Base-by-base conservation (phyloP, 2,797 vertebrate genomes). In the Alexandromys oeconomus region DNA sequence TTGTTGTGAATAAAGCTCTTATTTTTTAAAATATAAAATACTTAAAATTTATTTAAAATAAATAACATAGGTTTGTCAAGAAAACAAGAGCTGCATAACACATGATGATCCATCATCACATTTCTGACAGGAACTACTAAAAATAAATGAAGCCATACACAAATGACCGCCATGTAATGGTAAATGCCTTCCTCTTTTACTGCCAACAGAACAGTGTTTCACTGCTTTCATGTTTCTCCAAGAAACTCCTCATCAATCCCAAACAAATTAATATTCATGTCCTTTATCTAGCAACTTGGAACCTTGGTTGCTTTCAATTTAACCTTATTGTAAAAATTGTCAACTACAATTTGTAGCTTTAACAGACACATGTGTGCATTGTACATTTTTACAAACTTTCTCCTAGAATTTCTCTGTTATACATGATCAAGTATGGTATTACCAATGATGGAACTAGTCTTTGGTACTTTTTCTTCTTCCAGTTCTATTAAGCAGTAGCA, bases 101-200 rank as follows among this genome's bases (percentile, higher is more conserved):
- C 43, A 46, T 86, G 12, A 54, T 88, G 13, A 81, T 86, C n/a
- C 12, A 29, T 91, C 59, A 63, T 87, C 12, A 40, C 4, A 57
- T 77, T 89, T 96, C 78, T 95, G 67, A 79, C 8, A 81, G 48
- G 25, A 93, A 29, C 6, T 85, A 63, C 43, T 65, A 37, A 92
- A 84, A 94, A 74, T 86, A 63, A 89, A 69, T 91, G 37, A 92
- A 69, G 9, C 31, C 31, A 25, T 76, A 31, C 10, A 63, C 10
- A 86, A 87, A 69, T 89, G 21, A 77, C 43, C 23, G 78, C 77
- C 67, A 73, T 59, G 23, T 78, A 79, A 57, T 93, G 77, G 82
- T 43, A 81, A 61, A 57, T 80, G 81, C 34, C 59, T 84, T 80
- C 73, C 29, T 11, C 19, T 40, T 23, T 82, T 5, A 19, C 43